phyloP scores from a whole-genome alignment of 2,113 vertebrate species.

The Labeo rohita region DNA sequence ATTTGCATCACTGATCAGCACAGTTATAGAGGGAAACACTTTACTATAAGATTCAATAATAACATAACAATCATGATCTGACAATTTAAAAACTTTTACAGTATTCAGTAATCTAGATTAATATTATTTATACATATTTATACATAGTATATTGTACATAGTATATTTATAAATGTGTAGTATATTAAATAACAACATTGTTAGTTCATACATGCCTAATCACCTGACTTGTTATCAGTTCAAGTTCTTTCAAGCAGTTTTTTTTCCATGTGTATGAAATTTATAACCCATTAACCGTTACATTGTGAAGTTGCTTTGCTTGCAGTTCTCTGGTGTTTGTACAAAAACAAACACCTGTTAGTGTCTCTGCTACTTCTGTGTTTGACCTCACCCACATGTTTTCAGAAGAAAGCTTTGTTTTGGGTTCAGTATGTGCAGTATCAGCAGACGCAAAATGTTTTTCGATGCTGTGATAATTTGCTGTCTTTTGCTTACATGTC shows the following conservation, averaged over 20 bases:
- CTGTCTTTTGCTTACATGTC: neutral
- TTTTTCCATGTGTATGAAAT: neutral
- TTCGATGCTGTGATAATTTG: neutral
- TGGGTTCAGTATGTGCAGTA: conserved; percentile 1
- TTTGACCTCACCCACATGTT: neutral
- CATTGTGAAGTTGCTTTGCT: conserved; percentile 8
- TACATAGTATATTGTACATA: no score
- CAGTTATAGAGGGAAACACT: neutral
- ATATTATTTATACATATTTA: neutral
- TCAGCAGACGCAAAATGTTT: neutral
- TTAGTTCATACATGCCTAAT: neutral
- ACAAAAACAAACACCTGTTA: conserved; percentile 20
- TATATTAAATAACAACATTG: neutral
- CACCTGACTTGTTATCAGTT: neutral
- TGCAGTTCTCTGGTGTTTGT: conserved; percentile 21
- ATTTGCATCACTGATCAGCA: neutral
- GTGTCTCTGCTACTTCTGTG: neutral
- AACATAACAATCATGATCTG: neutral
- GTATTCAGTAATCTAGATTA: neutral
- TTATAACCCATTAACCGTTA: neutral
- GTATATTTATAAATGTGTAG: neutral
- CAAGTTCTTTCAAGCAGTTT: neutral
- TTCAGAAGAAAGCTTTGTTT: conserved; percentile 24
- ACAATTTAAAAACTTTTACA: neutral
- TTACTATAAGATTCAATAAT: neutral